phyloP scores from a whole-genome alignment of 2,888 invertebrate genomes.

The Temnothorax ravouxi region DNA sequence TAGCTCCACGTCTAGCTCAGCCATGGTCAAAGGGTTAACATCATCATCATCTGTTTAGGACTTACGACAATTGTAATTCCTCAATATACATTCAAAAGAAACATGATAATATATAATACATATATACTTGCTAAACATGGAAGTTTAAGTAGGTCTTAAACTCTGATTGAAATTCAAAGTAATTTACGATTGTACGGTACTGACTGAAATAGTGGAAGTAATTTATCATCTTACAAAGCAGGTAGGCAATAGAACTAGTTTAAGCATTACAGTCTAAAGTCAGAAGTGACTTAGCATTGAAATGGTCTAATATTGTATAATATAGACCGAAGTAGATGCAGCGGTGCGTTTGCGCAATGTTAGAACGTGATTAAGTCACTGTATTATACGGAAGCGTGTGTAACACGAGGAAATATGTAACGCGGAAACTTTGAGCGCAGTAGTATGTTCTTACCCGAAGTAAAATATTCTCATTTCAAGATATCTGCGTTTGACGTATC shows the following conservation, averaged over 20 bases:
- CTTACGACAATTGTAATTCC: not conserved
- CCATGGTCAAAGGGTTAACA: not conserved
- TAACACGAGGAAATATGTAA: not conserved
- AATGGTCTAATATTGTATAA: conserved; percentile 15
- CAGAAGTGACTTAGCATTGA: conserved; percentile 30
- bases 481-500: conserved; percentile 26
- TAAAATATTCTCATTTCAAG: conserved; percentile 26
- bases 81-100: not conserved
- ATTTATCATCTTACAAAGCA: not conserved
- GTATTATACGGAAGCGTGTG: not conserved
- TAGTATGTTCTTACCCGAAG: conserved; percentile 16
- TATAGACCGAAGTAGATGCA: not conserved
- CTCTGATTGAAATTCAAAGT: conserved; percentile 9
- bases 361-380: not conserved
- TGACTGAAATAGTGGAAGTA: not conserved
- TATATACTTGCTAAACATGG: not conserved
- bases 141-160: not conserved
- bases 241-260: not conserved
- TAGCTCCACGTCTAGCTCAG: not conserved
- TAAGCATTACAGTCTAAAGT: not conserved
- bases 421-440: not conserved
- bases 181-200: not conserved
- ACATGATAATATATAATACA: not conserved
- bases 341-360: conserved; percentile 8
- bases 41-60: not conserved